Conservation (phyloP, 2,113 vertebrate genomes). For the Neogobius melanostomus region DNA sequence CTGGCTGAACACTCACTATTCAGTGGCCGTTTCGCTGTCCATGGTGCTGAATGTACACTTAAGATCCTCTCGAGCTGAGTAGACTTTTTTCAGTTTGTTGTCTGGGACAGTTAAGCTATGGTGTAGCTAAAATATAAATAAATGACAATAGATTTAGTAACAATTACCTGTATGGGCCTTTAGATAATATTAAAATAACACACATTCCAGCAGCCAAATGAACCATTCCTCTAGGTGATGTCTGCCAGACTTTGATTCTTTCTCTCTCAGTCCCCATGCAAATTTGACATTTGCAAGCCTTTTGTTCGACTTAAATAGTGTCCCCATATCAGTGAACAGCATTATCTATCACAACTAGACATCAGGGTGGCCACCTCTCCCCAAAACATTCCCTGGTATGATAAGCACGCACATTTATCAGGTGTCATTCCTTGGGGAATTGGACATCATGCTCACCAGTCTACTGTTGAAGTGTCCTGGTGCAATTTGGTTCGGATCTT, state of each 20-base stretch:
- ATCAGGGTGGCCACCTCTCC: conserved; percentile 24
- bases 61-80: conserved; percentile 20
- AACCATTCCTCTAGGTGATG: not conserved
- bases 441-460: conserved; percentile 4
- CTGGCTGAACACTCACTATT: conserved; percentile 20
- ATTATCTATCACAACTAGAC: conserved; percentile 40
- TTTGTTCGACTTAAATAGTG: conserved; percentile 28
- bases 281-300: conserved; percentile 54
- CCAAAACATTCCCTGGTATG: conserved; percentile 18
- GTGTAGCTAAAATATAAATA: not conserved
- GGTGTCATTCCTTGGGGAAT: conserved; percentile 12
- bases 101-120: conserved; percentile 22
- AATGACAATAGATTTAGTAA: not conserved
- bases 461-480: conserved; percentile 23
- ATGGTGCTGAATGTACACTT: conserved; percentile 66
- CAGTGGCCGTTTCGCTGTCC: conserved; percentile 62
- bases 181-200: not conserved
- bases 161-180: not conserved
- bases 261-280: conserved; percentile 19
- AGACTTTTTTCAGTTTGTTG: conserved; percentile 44
- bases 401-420: conserved; percentile 22
- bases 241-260: conserved; percentile 4
- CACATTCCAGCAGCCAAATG: not conserved
- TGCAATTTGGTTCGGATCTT: conserved; percentile 35
- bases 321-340: conserved; percentile 26